Conservation (phyloP, 2,888 invertebrate genomes). For the Pterostichus niger region DNA sequence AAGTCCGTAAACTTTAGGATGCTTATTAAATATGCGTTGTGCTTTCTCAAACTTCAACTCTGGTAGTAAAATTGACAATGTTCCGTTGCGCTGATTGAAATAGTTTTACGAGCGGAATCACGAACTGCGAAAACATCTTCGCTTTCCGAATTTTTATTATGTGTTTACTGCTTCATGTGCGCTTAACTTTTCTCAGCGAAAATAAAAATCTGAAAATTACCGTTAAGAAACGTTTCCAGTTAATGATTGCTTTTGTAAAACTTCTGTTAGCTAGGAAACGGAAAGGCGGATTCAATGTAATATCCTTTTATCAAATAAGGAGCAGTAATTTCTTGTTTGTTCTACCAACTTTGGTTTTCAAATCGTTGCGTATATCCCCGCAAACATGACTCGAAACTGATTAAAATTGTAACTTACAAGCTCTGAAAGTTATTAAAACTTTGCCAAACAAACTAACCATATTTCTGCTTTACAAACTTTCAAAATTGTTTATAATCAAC, state of each 20-base stretch:
- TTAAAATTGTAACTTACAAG: constrained; percentile 63
- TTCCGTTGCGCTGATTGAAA: constrained; percentile 26
- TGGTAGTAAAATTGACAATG: not conserved
- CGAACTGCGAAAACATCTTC: constrained; percentile 58
- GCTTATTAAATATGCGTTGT: constrained; percentile 43
- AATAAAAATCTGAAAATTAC: constrained; percentile 59
- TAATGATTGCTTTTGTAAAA: constrained; percentile 63
- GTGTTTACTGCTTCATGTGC: constrained; percentile 41
- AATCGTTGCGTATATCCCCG: constrained; percentile 2
- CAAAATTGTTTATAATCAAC: constrained; percentile 63
- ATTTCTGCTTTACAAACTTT: constrained; percentile 47
- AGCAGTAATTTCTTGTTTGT: constrained; percentile 63
- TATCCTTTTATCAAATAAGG: constrained; percentile 63
- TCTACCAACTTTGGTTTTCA: constrained; percentile 56
- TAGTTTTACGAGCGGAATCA: constrained; percentile 59
- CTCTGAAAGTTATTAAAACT: constrained; percentile 60
- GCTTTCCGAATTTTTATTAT: constrained; percentile 55
- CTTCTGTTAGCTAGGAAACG: not conserved
- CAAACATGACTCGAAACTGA: constrained; percentile 51
- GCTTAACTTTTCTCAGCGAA: not conserved
- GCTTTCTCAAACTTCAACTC: not conserved
- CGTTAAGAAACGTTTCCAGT: constrained; percentile 56
- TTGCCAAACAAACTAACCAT: constrained; percentile 51
- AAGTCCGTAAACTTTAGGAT: constrained; percentile 12
- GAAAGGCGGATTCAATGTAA: constrained; percentile 34